Evolutionary conservation across 2,113 vertebrate genomes (phyloP).

Genomic region (Spermophilus dauricus): DNA sequence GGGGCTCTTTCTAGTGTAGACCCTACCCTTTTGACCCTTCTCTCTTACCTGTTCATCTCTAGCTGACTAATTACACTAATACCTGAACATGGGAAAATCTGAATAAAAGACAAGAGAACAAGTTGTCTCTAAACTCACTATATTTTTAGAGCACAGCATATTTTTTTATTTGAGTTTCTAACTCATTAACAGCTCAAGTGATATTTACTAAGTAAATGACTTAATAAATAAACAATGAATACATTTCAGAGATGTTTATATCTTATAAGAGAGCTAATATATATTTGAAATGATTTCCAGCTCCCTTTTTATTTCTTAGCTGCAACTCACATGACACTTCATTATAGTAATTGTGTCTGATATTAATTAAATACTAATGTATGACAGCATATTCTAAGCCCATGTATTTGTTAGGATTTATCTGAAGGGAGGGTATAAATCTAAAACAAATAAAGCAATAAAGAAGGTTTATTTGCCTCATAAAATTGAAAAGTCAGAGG

Average conservation of each 20-base stretch:
- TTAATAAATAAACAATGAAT: neutral
- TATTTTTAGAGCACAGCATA: neutral
- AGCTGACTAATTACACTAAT: no score
- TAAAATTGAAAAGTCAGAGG: neutral
- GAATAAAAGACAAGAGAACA: neutral
- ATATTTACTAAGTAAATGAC: neutral
- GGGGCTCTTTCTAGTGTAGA: neutral
- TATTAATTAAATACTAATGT: slow-evolving; percentile 20
- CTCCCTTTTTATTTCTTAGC: neutral
- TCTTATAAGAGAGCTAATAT: neutral
- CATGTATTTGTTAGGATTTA: neutral
- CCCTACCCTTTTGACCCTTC: no score
- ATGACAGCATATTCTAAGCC: neutral
- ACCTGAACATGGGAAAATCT: neutral
- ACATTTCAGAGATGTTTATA: neutral
- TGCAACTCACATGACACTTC: neutral
- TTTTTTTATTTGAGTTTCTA: neutral
- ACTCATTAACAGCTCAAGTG: neutral
- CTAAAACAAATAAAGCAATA: neutral
- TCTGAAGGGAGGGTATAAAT: neutral
- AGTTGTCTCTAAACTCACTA: neutral
- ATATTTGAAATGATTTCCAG: neutral
- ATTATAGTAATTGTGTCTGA: neutral
- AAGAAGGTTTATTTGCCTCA: neutral
- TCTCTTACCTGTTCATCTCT: no score